These are phyloP conservation scores for Ceratothoa steindachneri DNA, from an alignment of 2,888 invertebrate species.

Conservation along the genomic window DNA sequence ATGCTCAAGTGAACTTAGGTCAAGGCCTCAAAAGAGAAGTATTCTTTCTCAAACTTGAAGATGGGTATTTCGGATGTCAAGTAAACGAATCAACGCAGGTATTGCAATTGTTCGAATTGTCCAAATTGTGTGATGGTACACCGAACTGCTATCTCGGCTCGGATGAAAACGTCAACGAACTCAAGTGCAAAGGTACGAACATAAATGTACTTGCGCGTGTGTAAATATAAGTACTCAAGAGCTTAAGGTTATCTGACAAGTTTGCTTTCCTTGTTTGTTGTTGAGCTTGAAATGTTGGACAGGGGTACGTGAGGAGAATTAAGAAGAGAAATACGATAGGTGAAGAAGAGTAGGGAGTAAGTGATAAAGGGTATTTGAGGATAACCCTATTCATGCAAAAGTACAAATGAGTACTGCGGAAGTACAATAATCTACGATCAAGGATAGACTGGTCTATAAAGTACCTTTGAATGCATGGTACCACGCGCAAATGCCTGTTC, in stretches of 20 bases:
- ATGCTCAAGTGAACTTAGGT: constrained; percentile 43
- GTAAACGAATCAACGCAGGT: constrained; percentile 93
- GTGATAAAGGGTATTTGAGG: no score
- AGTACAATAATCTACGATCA: no score
- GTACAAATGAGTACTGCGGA: no score
- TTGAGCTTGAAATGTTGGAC: no score
- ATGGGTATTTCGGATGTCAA: constrained; percentile 96
- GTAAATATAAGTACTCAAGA: not conserved
- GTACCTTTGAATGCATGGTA: no score
- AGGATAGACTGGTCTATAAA: no score
- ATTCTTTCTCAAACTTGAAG: constrained; percentile 93
- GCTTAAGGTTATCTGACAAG: not conserved
- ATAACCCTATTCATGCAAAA: no score
- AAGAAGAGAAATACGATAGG: no score
- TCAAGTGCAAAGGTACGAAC: constrained; percentile 88
- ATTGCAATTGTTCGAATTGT: constrained; percentile 89
- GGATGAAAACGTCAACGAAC: constrained; percentile 80
- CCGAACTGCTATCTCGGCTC: constrained; percentile 87
- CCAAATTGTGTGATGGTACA: constrained; percentile 85
- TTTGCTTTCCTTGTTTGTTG: not conserved
- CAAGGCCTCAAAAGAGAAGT: constrained; percentile 60
- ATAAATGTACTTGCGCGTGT: not conserved
- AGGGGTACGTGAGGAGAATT: no score
- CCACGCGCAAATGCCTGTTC: no score
- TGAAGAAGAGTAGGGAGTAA: no score